These are phyloP conservation scores for Propithecus perrieri DNA, from an alignment of 2,797 vertebrate species.

Conservation along the genomic window DNA sequence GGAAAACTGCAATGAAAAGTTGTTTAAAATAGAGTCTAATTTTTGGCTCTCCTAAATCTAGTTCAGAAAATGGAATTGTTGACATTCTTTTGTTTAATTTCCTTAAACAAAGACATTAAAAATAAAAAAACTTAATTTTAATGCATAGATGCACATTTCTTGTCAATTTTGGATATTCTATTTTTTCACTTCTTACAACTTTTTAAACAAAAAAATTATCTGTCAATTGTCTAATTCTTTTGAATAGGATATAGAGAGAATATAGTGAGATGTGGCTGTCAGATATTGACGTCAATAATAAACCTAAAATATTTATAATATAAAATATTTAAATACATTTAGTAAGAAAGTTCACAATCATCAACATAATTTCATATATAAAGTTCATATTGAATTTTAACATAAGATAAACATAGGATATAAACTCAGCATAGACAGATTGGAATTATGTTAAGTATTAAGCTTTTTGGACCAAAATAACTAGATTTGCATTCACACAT, in stretches of 20 bases:
- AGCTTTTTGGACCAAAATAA: neutral
- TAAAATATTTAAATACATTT: neutral
- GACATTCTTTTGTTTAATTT: neutral
- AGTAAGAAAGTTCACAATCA: neutral
- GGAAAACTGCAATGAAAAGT: neutral
- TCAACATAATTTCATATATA: neutral
- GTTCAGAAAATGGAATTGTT: neutral
- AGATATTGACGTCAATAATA: neutral
- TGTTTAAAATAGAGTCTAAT: neutral
- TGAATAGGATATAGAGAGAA: neutral
- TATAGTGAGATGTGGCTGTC: neutral
- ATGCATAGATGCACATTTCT: neutral
- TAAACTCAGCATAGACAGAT: neutral
- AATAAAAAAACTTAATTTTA: neutral
- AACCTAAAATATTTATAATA: neutral
- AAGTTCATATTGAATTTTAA: neutral
- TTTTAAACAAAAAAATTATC: neutral
- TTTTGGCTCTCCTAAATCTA: neutral
- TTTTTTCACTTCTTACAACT: neutral
- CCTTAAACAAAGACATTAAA: neutral
- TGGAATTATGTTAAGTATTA: neutral
- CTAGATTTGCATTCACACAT: neutral
- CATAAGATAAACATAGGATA: neutral
- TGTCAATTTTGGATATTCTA: neutral
- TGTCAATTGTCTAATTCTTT: neutral